Base-by-base conservation (phyloP, 2,113 vertebrate species). In the Cranoglanis bouderius region DNA sequence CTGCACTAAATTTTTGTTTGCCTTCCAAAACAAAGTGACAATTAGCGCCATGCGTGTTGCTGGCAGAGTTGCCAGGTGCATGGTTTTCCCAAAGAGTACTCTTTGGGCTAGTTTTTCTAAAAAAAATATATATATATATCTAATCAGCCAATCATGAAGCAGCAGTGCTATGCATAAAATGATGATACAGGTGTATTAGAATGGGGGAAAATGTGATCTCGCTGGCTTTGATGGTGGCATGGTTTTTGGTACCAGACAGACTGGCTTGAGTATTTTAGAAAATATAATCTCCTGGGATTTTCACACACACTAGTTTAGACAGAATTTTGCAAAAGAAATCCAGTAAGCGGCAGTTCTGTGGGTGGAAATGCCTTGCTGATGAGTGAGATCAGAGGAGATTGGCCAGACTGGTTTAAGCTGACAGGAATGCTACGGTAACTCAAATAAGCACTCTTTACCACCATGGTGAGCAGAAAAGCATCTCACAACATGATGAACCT, bases 1-100 rank as follows among this genome's bases (percentile, higher is more conserved):
- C 29, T 80, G 26, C n/a, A 21, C n/a, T 35, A 57, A 55, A 82
- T 57, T 55, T 32, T 12, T 12, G 51, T 78, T 78, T 29, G 26
- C 43, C 75, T 78, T 78, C 43, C 49, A 82, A 82, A 55, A 21
- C 49, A 51, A 82, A 16, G 51, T 82, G 49, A 82, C n/a, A 32
- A 81, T 80, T 32, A 32, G 29, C 6, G 6, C 40, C 74, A 43
- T 78, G 26, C 13, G 29, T 80, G 49, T 80, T 29, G n/a, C 78
- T 49, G n/a, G n/a, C 32, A 24, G 78, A 5, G n/a, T 12, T 82
- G n/a, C 19, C n/a, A 57, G 78, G 18, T 82, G 18, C 51, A 38
- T 24, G 19, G 3, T 24, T 35, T 82, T 57, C 5, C 51, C 29
- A 81, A 78, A 78, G 24, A 49, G 40, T 40, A 40, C 1, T 38